Percentiles rank a stretch among this genome's conserved stretches.
Conservation (phyloP, 2,797 vertebrate species). For the Eulemur coronatus region DNA sequence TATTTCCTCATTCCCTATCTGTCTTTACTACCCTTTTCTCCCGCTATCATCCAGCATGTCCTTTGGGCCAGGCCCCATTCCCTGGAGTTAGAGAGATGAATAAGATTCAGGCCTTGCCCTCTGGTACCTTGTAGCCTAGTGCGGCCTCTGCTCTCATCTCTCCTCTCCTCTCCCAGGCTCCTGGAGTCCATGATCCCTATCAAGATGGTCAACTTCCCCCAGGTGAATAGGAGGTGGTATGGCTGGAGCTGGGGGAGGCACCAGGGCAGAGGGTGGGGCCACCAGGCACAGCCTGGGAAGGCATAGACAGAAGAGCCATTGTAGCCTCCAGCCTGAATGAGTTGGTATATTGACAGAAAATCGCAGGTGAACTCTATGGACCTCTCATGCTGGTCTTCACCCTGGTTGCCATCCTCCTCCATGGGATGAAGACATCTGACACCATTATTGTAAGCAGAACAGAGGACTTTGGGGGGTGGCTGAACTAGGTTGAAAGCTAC, state of each 20-base stretch:
- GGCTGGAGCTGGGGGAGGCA: background rate
- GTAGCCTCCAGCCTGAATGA: conserved; percentile 38
- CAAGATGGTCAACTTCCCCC: conserved; percentile 96
- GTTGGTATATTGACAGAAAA: conserved; percentile 88
- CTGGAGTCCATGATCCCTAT: conserved; percentile 96
- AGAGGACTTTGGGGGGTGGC: background rate
- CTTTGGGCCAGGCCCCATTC: background rate
- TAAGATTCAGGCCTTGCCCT: conserved; percentile 6
- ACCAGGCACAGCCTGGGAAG: background rate
- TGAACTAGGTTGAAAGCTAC: background rate
- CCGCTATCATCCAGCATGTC: background rate
- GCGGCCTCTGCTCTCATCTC: conserved; percentile 34
- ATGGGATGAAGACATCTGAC: conserved; percentile 98
- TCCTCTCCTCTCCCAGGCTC: conserved; percentile 85
- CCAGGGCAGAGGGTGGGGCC: background rate
- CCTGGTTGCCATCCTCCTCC: conserved; percentile 96
- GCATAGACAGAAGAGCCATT: background rate
- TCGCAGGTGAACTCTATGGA: conserved; percentile 96
- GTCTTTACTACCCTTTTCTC: background rate
- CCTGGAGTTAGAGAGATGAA: background rate
- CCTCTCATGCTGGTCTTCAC: conserved; percentile 99
- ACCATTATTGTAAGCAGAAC: conserved; percentile 93
- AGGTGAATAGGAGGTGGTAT: conserved; percentile 85
- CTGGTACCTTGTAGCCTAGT: background rate
- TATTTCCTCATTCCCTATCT: background rate